Base-by-base conservation (phyloP, 2,888 invertebrate genomes). In the Elegia similella region DNA sequence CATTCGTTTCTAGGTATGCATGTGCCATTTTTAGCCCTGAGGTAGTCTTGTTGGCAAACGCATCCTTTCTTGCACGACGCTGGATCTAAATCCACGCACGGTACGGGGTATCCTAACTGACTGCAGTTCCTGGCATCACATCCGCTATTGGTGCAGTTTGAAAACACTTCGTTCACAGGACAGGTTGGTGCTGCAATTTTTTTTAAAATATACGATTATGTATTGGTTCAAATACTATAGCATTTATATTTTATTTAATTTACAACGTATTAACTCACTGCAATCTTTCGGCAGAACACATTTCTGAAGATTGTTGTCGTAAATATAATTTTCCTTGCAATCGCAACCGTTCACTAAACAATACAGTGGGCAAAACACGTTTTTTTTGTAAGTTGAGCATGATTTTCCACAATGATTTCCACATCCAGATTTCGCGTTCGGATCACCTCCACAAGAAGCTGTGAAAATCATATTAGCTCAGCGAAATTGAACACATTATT, bases 81-180 rank as follows among this genome's bases (percentile, higher is more conserved):
- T 0, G 63, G 61, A 42, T 63, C 60, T 1, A 68, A 52, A 17
- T 53, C 56, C 2, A 62, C 59, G 44, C 76, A 75, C 3, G 64
- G 5, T 7, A 67, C 54, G 0, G 70, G 64, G 30, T 58, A 61
- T 15, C 70, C 72, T 1, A 76, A 48, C 57, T 75, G 66, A 0
- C 66, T 59, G 57, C 74, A 75, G 1, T 66, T 69, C 53, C 66
- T 56, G 2, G 68, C 62, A 12, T 30, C 1, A 50, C 73, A 76
- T 1, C 66, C 56, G 0, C 57, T 56, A 34, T 73, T 65, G 0
- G 57, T 61, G 32, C 75, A 75, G 0, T 57, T 42, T 23, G 63
- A 66, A 56, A 62, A 72, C 5, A 61, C 58, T 68, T 75, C 75
- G 50, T 75, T 52, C 7, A 52, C 34, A 1, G 60, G 46, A 53